Base-by-base conservation (phyloP, 2,888 invertebrate species). In the Idaea aversata region DNA sequence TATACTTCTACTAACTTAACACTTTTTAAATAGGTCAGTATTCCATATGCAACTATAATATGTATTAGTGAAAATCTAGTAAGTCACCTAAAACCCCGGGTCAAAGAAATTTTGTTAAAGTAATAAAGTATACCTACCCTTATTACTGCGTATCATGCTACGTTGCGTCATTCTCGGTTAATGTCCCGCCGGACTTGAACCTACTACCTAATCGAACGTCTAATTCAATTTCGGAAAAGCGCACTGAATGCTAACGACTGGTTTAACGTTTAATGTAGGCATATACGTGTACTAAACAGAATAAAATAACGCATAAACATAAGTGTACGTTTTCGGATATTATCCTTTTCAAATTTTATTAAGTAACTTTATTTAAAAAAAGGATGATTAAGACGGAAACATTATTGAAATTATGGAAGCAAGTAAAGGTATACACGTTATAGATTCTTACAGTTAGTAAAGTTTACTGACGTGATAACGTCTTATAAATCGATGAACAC, bases 201-300 rank as follows among this genome's bases (percentile, higher is more conserved):
- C 76, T 72, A 75, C 77, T 73, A 72, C 73, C 73, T 76, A 77
- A 75, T 74, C 76, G 68, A 69, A 69, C 72, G 79, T 75, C 79
- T 84, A 83, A 84, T 83, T 83, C 82, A 84, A 84, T 83, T 77
- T 75, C 73, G 66, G 67, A 70, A 72, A 72, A 74, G 73, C 73
- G 79, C 75, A 75, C 82, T 73, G 82, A 84, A 83, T 84, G 78
- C 80, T 80, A 83, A 84, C 77, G 76, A 78, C 73, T 70, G 67
- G n/a, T 47, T 62, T 62, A 34, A 59, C 59, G 7, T 47, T 13
- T 47, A 47, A 47, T 47, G 47, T 47, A 47, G 7, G 7, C 7
- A 47, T 10, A 47, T 47, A 47, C 47, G 47, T 47, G 6, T 47
- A 13, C 13, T 47, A 47, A 47, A 35, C 61, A 61, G 61, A 62